These are phyloP conservation scores for Cladorhizidae sp. DNA, from an alignment of 37 sponge, comb jelly and placozoan species.

Conservation along the genomic window DNA sequence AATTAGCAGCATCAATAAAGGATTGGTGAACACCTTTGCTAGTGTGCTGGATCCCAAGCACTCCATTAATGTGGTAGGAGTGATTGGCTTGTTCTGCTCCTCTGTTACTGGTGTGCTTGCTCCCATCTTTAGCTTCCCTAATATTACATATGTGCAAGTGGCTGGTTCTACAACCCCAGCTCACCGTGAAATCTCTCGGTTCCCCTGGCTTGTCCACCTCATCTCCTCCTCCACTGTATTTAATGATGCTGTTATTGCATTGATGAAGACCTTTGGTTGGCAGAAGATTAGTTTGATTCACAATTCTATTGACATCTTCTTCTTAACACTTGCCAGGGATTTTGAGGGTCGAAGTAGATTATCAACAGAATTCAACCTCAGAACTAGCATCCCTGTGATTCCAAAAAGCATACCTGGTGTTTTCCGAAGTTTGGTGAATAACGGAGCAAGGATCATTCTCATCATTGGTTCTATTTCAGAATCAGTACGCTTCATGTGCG, in stretches of 20 bases:
- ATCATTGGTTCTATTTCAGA: not conserved
- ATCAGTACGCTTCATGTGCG: conserved; percentile 21
- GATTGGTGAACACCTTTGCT: not conserved
- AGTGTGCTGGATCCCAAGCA: not conserved
- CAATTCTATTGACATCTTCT: not conserved
- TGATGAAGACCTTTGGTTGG: conserved; percentile 28
- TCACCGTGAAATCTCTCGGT: not conserved
- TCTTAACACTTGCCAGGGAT: not conserved
- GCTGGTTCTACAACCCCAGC: conserved; percentile 28
- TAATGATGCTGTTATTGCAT: conserved; percentile 14
- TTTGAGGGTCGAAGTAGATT: not conserved
- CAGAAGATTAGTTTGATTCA: conserved; percentile 4
- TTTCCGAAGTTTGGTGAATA: not conserved
- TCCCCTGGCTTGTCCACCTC: conserved; percentile 6
- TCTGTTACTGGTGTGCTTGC: conserved; percentile 23
- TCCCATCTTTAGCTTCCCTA: conserved; percentile 1
- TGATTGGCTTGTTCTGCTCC: conserved; percentile 39
- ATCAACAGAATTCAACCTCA: not conserved
- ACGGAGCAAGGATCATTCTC: conserved; percentile 16
- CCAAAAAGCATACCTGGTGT: not conserved
- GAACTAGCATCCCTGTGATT: not conserved
- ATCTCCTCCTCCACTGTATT: conserved; percentile 13
- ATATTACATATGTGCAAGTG: conserved; percentile 16
- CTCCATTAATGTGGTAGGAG: conserved; percentile 13
- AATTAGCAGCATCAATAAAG: not conserved